phyloP scores from a whole-genome alignment of 64 coral and sea anemone species.

The Trachythela sp. region DNA sequence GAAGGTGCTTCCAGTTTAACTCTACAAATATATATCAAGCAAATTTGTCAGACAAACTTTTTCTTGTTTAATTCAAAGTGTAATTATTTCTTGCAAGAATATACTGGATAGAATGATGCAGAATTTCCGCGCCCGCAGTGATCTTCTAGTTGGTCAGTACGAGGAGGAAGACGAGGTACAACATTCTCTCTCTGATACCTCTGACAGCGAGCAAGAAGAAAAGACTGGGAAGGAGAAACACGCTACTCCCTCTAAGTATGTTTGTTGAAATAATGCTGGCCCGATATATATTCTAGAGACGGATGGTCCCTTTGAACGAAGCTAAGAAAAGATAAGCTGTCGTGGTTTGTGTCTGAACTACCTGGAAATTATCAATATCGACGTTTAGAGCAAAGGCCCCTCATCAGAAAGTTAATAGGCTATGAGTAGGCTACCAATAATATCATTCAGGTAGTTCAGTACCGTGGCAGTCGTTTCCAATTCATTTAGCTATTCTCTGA shows the following conservation, averaged over 20 bases:
- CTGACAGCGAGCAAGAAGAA: slow-evolving; percentile 73
- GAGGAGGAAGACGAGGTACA: slow-evolving; percentile 85
- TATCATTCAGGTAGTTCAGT: too few relatives aligned
- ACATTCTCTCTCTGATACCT: slow-evolving; percentile 78
- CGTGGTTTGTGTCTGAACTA: too few relatives aligned
- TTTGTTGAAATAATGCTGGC: too few relatives aligned
- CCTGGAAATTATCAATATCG: too few relatives aligned
- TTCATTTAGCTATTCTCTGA: not conserved
- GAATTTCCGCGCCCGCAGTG: slow-evolving; percentile 85
- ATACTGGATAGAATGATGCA: slow-evolving; percentile 70
- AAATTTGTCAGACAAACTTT: too few relatives aligned
- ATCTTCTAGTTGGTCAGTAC: slow-evolving; percentile 74
- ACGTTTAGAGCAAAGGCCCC: too few relatives aligned
- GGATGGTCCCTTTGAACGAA: not conserved
- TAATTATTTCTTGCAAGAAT: slow-evolving; percentile 24
- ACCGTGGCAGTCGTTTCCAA: too few relatives aligned
- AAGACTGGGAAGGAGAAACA: slow-evolving; percentile 49
- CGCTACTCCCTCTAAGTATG: not conserved
- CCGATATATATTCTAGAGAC: not conserved
- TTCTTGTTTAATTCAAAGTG: too few relatives aligned
- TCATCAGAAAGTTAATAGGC: too few relatives aligned
- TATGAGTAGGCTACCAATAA: too few relatives aligned
- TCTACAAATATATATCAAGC: too few relatives aligned
- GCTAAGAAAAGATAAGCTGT: too few relatives aligned
- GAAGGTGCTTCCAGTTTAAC: not conserved